Evolutionary conservation across 1,140 invertebrate species (phyloP).

Genomic region (Nixonia krombeini): DNA sequence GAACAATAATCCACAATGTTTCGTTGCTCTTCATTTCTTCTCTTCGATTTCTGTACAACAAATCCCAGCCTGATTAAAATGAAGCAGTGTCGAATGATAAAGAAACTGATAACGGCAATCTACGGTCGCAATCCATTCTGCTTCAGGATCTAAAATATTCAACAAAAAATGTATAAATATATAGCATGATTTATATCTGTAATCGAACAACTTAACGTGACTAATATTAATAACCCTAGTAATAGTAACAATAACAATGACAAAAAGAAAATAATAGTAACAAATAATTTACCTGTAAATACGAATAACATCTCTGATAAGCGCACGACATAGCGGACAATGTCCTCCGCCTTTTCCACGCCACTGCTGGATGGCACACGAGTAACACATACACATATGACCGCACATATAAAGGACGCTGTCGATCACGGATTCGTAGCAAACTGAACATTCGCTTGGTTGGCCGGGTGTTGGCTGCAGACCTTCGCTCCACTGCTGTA

Average conservation of each 20-base stretch:
- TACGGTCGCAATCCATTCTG: slow-evolving; percentile 19
- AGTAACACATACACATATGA: slow-evolving; percentile 99
- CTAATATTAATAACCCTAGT: too few species aligned
- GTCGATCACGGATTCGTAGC: slow-evolving; percentile 93
- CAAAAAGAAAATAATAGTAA: not conserved
- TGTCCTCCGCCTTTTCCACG: slow-evolving; percentile 88
- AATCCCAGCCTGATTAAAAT: slow-evolving; percentile 25
- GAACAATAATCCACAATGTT: slow-evolving; percentile 6
- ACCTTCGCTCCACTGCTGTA: slow-evolving; percentile 68
- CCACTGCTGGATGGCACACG: slow-evolving; percentile 95
- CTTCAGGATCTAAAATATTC: slow-evolving; percentile 36
- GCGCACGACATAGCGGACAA: slow-evolving; percentile 93
- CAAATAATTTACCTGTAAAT: slow-evolving; percentile 81
- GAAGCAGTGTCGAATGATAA: slow-evolving; percentile 41
- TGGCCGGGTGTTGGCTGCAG: slow-evolving; percentile 64
- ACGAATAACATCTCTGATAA: slow-evolving; percentile 94
- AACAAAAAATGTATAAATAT: too few species aligned
- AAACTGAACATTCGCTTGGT: slow-evolving; percentile 89
- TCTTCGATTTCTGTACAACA: not conserved
- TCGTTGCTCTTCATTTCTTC: slow-evolving; percentile 1
- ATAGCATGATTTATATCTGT: too few species aligned
- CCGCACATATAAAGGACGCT: slow-evolving; percentile 96
- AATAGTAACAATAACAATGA: too few species aligned
- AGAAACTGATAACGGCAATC: slow-evolving; percentile 36
- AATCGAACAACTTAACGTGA: too few species aligned